These are phyloP conservation scores for Drosophila subobscura DNA, from an alignment of 1,140 invertebrate genomes.

Conservation along the genomic window DNA sequence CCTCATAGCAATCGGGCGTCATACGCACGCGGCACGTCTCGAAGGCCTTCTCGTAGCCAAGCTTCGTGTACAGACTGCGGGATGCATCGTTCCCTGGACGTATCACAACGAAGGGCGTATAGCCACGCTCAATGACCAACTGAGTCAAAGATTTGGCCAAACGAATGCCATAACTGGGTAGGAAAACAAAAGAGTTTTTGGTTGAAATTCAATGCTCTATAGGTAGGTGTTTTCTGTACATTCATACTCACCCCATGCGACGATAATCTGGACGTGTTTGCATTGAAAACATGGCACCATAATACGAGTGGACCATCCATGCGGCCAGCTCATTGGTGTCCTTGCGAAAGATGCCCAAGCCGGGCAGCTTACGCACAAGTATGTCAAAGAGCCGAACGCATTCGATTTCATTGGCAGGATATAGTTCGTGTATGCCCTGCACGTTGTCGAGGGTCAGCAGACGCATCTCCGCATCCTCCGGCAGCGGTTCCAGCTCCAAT, in stretches of 20 bases:
- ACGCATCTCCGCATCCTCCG: conserved; percentile 87
- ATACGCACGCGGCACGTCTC: conserved; percentile 90
- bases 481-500: conserved; percentile 85
- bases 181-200: neutral
- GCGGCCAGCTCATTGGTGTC: conserved; percentile 88
- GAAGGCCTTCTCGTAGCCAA: conserved; percentile 91
- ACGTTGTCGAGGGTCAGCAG: conserved; percentile 90
- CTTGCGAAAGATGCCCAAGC: conserved; percentile 90
- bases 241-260: conserved; percentile 87
- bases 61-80: conserved; percentile 90
- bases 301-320: conserved; percentile 95
- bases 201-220: neutral
- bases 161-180: conserved; percentile 86
- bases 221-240: neutral
- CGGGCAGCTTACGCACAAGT: conserved; percentile 89
- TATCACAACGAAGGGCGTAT: conserved; percentile 93
- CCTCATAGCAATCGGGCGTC: conserved; percentile 85
- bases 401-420: conserved; percentile 93
- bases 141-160: conserved; percentile 88
- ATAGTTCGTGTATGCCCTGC: conserved; percentile 91
- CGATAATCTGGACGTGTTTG: conserved; percentile 92
- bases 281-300: conserved; percentile 96
- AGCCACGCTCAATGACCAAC: conserved; percentile 89
- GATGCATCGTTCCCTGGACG: conserved; percentile 93
- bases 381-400: conserved; percentile 91